These are phyloP conservation scores for Syngnathus acus DNA, from an alignment of 2,797 vertebrate genomes.

Conservation along the genomic window DNA sequence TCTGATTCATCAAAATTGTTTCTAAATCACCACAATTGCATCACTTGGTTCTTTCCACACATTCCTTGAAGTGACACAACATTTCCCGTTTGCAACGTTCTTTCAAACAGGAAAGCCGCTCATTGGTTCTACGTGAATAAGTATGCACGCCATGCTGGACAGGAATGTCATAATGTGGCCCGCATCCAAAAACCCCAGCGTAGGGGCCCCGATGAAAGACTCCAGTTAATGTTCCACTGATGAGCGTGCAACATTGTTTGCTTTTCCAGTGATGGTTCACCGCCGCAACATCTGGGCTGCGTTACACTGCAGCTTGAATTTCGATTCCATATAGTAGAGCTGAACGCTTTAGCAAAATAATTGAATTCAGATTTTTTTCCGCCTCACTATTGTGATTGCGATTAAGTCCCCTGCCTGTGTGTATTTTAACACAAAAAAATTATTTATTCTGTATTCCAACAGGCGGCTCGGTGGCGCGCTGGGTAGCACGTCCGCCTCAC, in stretches of 20 bases:
- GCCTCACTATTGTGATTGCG: too few relatives aligned
- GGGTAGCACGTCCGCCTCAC: too few relatives aligned
- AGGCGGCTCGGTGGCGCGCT: too few relatives aligned
- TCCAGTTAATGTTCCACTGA: constrained; percentile 31
- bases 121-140: constrained; percentile 9
- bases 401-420: too few relatives aligned
- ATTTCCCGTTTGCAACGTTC: neutral
- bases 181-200: constrained; percentile 31
- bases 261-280: constrained; percentile 18
- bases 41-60: neutral
- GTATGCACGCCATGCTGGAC: constrained; percentile 18
- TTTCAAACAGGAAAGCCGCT: neutral
- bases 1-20: neutral
- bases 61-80: neutral
- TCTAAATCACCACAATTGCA: neutral
- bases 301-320: constrained; percentile 3
- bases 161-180: constrained; percentile 34
- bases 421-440: too few relatives aligned
- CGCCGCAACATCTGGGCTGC: constrained; percentile 9
- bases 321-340: neutral
- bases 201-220: constrained; percentile 35
- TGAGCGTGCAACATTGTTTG: constrained; percentile 20
- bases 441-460: too few relatives aligned
- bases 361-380: too few relatives aligned
- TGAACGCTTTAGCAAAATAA: too few relatives aligned